Base-by-base conservation (phyloP, 2,797 vertebrate genomes). In the Atherinosoma microstoma region DNA sequence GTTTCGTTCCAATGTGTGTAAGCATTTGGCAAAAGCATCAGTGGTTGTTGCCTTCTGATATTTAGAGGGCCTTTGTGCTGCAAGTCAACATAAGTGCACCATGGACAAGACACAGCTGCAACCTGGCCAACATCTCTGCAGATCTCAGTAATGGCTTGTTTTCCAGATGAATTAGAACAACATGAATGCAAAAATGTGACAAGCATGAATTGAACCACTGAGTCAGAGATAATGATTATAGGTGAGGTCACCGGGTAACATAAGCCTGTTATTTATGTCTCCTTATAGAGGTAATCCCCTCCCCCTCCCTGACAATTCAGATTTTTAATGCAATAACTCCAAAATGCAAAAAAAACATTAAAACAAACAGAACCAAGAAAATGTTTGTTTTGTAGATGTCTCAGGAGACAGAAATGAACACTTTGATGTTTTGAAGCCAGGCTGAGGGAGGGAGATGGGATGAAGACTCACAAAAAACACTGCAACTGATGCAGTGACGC, bases 101-200 rank as follows among this genome's bases (percentile, higher is more conserved):
- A 2, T 72, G 42, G 35, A 78, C 58, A 57, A 76, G 63, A 75
- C 35, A 79, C 47, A 47, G 12, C 18, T 70, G 59, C 65, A 80
- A 59, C 73, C 32, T 54, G 71, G 81, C 78, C 71, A 75, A 65
- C 58, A 20, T 84, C 70, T 84, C 80, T 76, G 58, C 71, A 67
- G 59, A 65, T 81, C 58, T 64, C 73, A 76, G 70, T 15, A 68
- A 92, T 92, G 91, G 91, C 90, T 93, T 91, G 70, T 78, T 87
- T 86, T 88, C 89, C 88, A 80, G 58, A 82, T 63, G 69, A 78
- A 84, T 74, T 61, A 67, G 20, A 72, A 62, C 20, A 58, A 45
- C 6, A 70, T 74, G 38, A 72, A 75, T 10, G 22, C 32, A 45
- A 61, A 11, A 67, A 73, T 58, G 60, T 11, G 42, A 79, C 58